Conservation (phyloP, 2,888 invertebrate genomes). For the Thysanoteuthis rhombus region DNA sequence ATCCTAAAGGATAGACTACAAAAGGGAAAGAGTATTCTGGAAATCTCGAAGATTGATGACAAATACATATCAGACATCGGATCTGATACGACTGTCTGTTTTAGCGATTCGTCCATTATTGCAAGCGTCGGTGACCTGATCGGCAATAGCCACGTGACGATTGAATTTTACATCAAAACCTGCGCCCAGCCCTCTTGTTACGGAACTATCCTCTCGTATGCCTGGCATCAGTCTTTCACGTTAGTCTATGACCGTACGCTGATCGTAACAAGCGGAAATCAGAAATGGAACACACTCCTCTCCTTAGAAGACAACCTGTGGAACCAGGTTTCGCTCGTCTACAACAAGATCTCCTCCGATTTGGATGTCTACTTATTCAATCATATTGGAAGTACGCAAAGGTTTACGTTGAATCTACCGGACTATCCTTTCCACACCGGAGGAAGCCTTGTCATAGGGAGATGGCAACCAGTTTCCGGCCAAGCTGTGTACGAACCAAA, state of each 20-base stretch:
- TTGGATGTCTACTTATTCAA: constrained; percentile 32
- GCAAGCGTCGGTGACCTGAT: constrained; percentile 34
- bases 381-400: background rate
- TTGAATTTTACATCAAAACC: constrained; percentile 43
- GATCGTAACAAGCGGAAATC: constrained; percentile 32
- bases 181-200: constrained; percentile 36
- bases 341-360: background rate
- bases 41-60: background rate
- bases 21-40: background rate
- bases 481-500: constrained; percentile 34
- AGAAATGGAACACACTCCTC: constrained; percentile 35
- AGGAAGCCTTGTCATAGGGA: constrained; percentile 42
- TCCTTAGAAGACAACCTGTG: constrained; percentile 37
- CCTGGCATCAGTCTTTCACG: constrained; percentile 36
- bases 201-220: constrained; percentile 44
- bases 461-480: constrained; percentile 41
- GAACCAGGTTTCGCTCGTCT: constrained; percentile 39
- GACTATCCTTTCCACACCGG: constrained; percentile 30
- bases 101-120: constrained; percentile 40
- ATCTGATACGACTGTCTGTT: constrained; percentile 40
- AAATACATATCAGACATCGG: constrained; percentile 34
- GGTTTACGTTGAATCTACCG: constrained; percentile 14
- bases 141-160: constrained; percentile 33
- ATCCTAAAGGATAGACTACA: background rate
- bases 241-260: constrained; percentile 34